Evolutionary conservation across 2,113 vertebrate species (phyloP).

Genomic region (Mormoops blainvillei): DNA sequence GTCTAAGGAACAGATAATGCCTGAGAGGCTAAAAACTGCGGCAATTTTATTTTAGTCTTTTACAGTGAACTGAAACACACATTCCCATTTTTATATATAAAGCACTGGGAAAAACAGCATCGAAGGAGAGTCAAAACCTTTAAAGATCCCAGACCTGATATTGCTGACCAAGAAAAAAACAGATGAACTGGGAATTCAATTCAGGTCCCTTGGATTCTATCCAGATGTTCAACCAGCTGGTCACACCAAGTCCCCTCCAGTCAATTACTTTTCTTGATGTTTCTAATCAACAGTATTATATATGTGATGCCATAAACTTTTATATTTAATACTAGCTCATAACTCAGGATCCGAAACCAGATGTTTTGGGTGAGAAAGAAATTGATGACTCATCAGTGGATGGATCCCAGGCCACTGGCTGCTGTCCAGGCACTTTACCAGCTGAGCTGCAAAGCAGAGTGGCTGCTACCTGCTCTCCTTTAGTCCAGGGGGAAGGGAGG

Average conservation of each 20-base stretch:
- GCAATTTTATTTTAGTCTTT: conserved; percentile 59
- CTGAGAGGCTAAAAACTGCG: conserved; percentile 32
- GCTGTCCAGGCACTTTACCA: conserved; percentile 75
- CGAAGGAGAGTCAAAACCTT: conserved; percentile 58
- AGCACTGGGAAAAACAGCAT: conserved; percentile 39
- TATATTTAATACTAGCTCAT: conserved; percentile 86
- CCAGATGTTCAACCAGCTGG: conserved; percentile 82
- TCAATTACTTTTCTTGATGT: conserved; percentile 86
- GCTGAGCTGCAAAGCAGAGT: background rate
- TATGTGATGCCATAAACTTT: conserved; percentile 85
- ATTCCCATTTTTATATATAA: background rate
- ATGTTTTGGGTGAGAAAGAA: conserved; percentile 86
- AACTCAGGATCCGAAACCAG: conserved; percentile 83
- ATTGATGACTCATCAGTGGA: conserved; percentile 85
- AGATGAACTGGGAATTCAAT: conserved; percentile 77
- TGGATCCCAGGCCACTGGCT: conserved; percentile 79
- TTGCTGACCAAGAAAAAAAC: conserved; percentile 76
- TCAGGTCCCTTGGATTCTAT: conserved; percentile 75
- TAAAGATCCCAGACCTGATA: conserved; percentile 76
- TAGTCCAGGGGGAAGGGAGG: background rate
- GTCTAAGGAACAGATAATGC: background rate
- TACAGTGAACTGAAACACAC: conserved; percentile 37
- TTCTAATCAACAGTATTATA: conserved; percentile 85
- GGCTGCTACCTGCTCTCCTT: background rate
- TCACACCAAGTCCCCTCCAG: conserved; percentile 79